phyloP scores from a whole-genome alignment of 53 echinoderm and acorn worm species.

The Echinometra lucunter region DNA sequence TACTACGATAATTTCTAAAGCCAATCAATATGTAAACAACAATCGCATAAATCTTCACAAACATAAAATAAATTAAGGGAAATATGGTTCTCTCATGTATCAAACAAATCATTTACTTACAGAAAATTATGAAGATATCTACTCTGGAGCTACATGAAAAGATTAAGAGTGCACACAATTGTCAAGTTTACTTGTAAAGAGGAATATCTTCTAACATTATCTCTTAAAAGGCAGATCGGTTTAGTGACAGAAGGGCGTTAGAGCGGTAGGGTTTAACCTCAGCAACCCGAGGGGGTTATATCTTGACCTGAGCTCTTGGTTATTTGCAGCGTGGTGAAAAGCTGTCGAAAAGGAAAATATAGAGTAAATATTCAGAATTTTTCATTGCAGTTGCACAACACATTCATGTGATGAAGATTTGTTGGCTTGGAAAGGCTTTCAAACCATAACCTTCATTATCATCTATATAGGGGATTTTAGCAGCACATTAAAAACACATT shows the following conservation, averaged over 20 bases:
- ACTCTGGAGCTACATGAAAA: neutral
- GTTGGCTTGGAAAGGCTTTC: neutral
- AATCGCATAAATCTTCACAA: neutral
- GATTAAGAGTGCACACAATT: constrained; percentile 9
- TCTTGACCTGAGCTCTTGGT: constrained; percentile 87
- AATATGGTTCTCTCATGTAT: neutral
- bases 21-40: neutral
- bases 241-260: constrained; percentile 46
- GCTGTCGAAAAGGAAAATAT: constrained; percentile 65
- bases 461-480: too few relatives aligned
- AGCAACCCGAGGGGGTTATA: constrained; percentile 86
- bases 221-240: constrained; percentile 28
- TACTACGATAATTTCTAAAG: constrained; percentile 3
- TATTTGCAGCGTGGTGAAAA: constrained; percentile 88
- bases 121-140: neutral
- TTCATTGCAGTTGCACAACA: neutral
- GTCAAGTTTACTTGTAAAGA: constrained; percentile 9
- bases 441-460: too few relatives aligned
- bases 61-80: neutral
- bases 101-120: neutral
- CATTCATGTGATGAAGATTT: neutral
- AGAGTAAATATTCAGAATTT: neutral
- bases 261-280: constrained; percentile 99
- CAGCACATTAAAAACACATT: too few relatives aligned
- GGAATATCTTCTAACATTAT: neutral